Evolutionary conservation across 2,113 vertebrate species (phyloP).

Genomic region (Elanus axillaris): DNA sequence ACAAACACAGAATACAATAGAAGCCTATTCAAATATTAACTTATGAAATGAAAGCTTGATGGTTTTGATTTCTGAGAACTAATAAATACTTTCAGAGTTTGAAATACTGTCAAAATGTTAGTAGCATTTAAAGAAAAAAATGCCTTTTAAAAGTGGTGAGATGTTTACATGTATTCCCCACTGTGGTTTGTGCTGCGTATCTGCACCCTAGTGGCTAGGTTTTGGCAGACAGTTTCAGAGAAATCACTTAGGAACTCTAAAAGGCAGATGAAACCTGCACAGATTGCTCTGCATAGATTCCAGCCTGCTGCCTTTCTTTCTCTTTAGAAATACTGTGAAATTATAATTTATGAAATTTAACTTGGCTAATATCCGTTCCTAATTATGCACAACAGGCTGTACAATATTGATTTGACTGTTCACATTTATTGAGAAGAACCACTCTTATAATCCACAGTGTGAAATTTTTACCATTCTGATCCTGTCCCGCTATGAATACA

Average conservation of each 20-base stretch:
- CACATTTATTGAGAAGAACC: neutral
- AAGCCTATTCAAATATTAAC: neutral
- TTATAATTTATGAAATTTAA: neutral
- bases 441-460: neutral
- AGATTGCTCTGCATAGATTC: neutral
- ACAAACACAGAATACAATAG: neutral
- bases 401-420: neutral
- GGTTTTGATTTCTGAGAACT: neutral
- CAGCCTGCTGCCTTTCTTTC: neutral
- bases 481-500: neutral
- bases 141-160: neutral
- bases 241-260: neutral
- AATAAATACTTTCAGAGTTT: neutral
- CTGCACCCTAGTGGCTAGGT: conserved; percentile 49
- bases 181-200: conserved; percentile 17
- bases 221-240: neutral
- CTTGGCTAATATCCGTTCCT: neutral
- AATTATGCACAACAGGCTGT: neutral
- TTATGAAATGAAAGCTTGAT: neutral
- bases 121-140: neutral
- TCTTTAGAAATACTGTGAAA: neutral
- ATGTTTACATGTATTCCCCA: neutral
- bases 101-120: neutral
- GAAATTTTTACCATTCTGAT: neutral
- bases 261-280: neutral